phyloP scores from a whole-genome alignment of 2,113 vertebrate species.

The Laterallus jamaicensis region DNA sequence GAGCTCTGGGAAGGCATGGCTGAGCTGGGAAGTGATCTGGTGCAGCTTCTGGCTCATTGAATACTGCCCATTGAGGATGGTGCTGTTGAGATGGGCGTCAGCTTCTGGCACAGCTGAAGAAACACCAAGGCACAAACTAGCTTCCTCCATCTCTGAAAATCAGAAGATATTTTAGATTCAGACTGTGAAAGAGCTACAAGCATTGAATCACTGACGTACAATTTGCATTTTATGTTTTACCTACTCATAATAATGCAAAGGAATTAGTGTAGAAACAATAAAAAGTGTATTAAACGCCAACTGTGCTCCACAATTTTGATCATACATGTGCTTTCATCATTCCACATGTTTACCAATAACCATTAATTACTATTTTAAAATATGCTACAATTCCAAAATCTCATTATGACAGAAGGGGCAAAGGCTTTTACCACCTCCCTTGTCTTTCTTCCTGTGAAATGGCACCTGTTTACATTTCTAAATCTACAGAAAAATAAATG shows the following conservation, averaged over 20 bases:
- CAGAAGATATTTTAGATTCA: slow-evolving; percentile 67
- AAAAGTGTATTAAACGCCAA: slow-evolving; percentile 76
- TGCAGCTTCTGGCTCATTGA: slow-evolving; percentile 99
- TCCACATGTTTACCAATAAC: slow-evolving; percentile 56
- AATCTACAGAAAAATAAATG: slow-evolving; percentile 18
- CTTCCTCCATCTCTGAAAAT: slow-evolving; percentile 96
- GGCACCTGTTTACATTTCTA: slow-evolving; percentile 61
- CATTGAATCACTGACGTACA: neutral
- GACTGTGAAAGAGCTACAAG: slow-evolving; percentile 17
- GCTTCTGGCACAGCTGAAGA: slow-evolving; percentile 90
- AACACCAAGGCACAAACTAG: slow-evolving; percentile 99
- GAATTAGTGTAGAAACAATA: slow-evolving; percentile 70
- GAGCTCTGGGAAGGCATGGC: slow-evolving; percentile 95
- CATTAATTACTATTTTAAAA: slow-evolving; percentile 68
- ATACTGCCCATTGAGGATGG: slow-evolving; percentile 97
- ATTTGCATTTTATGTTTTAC: slow-evolving; percentile 57
- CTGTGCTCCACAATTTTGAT: slow-evolving; percentile 44
- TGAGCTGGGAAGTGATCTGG: slow-evolving; percentile 94
- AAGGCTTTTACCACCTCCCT: slow-evolving; percentile 6
- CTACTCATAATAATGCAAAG: slow-evolving; percentile 41
- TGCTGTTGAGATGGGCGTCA: slow-evolving; percentile 90
- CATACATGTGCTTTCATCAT: slow-evolving; percentile 60
- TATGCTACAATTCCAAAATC: slow-evolving; percentile 51
- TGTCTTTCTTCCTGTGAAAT: neutral
- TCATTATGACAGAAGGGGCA: slow-evolving; percentile 44